phyloP scores from a whole-genome alignment of 1,140 invertebrate genomes.

The Neuroterus valhalla region DNA sequence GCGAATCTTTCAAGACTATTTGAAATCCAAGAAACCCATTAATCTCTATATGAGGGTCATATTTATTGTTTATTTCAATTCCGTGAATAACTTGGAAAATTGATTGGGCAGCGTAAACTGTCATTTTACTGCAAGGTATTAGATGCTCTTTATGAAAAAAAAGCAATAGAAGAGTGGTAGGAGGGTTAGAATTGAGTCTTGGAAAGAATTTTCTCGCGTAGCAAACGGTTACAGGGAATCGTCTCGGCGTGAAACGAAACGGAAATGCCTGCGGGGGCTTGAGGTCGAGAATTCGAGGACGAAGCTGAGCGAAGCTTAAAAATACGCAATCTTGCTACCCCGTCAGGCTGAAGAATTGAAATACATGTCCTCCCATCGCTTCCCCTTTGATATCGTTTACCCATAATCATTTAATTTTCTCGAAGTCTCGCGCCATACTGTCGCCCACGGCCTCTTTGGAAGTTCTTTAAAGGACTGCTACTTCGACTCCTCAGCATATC shows the following conservation, averaged over 20 bases:
- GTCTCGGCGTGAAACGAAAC: constrained; percentile 73
- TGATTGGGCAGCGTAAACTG: too few species aligned
- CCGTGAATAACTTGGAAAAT: too few species aligned
- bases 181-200: constrained; percentile 41
- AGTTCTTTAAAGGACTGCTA: constrained; percentile 46
- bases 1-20: too few species aligned
- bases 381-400: constrained; percentile 76
- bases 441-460: constrained; percentile 41
- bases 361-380: constrained; percentile 65
- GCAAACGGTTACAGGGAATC: constrained; percentile 58
- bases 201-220: constrained; percentile 51
- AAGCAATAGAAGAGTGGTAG: constrained; percentile 37
- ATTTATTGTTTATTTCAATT: too few species aligned
- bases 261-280: constrained; percentile 63
- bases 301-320: constrained; percentile 69
- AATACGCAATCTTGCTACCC: constrained; percentile 75
- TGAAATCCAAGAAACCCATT: too few species aligned
- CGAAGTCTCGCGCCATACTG: constrained; percentile 46
- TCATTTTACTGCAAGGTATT: background rate
- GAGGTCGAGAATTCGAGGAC: constrained; percentile 46
- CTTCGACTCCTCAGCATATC: constrained; percentile 7
- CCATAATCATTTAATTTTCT: constrained; percentile 76
- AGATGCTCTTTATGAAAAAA: constrained; percentile 32
- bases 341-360: constrained; percentile 76
- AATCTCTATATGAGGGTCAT: too few species aligned